Conservation (phyloP, 53 echinoderm and acorn worm species). For the Pentamera pediparva region DNA sequence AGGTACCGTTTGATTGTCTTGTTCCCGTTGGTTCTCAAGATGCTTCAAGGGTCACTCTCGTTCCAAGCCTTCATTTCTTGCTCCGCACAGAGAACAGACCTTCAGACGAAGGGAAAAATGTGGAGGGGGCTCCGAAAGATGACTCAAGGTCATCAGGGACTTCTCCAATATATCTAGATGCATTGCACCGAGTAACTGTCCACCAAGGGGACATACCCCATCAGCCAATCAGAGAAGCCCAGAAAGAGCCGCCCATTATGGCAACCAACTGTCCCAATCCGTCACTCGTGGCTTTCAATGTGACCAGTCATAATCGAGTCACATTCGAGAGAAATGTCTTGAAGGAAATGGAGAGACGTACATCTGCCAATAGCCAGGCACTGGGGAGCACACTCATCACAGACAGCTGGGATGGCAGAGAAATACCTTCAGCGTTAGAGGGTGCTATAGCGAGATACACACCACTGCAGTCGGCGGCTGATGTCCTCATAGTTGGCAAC, state of each 20-base stretch:
- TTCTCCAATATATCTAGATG: slow-evolving; percentile 70
- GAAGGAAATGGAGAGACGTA: slow-evolving; percentile 41
- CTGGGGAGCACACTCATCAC: slow-evolving; percentile 57
- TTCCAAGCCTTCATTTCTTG: slow-evolving; percentile 16
- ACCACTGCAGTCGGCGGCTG: slow-evolving; percentile 36
- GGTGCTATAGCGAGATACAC: slow-evolving; percentile 48
- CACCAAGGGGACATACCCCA: slow-evolving; percentile 66
- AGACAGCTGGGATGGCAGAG: slow-evolving; percentile 68
- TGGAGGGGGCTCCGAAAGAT: not conserved
- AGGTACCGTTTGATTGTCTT: slow-evolving; percentile 18
- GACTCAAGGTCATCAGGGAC: not conserved
- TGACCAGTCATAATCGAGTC: slow-evolving; percentile 41
- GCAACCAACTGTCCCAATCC: slow-evolving; percentile 55
- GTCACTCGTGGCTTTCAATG: slow-evolving; percentile 66
- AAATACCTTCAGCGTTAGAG: slow-evolving; percentile 59
- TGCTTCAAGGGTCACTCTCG: slow-evolving; percentile 7
- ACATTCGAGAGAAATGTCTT: slow-evolving; percentile 36
- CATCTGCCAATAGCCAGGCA: not conserved
- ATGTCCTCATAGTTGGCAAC: slow-evolving; percentile 73
- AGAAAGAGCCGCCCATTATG: slow-evolving; percentile 61
- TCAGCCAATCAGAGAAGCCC: slow-evolving; percentile 28
- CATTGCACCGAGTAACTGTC: slow-evolving; percentile 70
- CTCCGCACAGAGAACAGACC: not conserved
- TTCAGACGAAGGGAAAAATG: too few species aligned
- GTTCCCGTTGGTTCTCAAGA: not conserved